phyloP scores from a whole-genome alignment of 1,140 invertebrate genomes.

The Notospermus geniculatus region DNA sequence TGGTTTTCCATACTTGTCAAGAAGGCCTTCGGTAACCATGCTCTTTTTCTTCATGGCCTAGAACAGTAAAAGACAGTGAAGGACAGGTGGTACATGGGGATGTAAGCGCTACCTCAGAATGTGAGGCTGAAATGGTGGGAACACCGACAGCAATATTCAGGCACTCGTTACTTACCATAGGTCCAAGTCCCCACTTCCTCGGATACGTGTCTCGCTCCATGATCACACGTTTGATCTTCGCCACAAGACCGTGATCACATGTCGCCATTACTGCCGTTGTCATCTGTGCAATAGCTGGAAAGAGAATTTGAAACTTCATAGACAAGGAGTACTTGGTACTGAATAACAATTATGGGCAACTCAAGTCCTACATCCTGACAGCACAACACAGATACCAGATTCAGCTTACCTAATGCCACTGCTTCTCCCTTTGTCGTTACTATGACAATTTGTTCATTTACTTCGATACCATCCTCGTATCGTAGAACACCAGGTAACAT shows the following conservation, averaged over 20 bases:
- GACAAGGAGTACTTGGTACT: too few relatives aligned
- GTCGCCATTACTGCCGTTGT: slow-evolving; percentile 96
- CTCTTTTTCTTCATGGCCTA: slow-evolving; percentile 85
- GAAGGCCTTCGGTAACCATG: slow-evolving; percentile 84
- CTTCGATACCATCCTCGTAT: slow-evolving; percentile 96
- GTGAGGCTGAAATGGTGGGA: too few relatives aligned
- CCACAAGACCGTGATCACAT: slow-evolving; percentile 96
- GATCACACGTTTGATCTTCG: slow-evolving; percentile 97
- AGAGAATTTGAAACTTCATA: neutral
- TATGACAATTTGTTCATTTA: slow-evolving; percentile 97
- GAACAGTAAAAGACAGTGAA: slow-evolving; percentile 20
- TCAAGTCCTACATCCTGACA: too few relatives aligned
- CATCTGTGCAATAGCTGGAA: slow-evolving; percentile 89
- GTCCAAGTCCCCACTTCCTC: slow-evolving; percentile 95
- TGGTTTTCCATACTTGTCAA: slow-evolving; percentile 95
- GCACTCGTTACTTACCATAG: too few relatives aligned
- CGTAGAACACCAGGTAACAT: slow-evolving; percentile 94
- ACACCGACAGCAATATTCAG: too few relatives aligned
- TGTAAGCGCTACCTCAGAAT: too few relatives aligned
- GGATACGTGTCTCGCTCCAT: slow-evolving; percentile 99
- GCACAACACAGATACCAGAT: too few relatives aligned
- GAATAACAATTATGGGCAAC: too few relatives aligned
- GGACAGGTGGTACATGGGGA: neutral
- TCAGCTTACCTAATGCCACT: slow-evolving; percentile 77
- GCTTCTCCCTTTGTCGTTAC: slow-evolving; percentile 99